Conservation (phyloP, 2,113 vertebrate genomes). For the Bambusicola thoracicus region DNA sequence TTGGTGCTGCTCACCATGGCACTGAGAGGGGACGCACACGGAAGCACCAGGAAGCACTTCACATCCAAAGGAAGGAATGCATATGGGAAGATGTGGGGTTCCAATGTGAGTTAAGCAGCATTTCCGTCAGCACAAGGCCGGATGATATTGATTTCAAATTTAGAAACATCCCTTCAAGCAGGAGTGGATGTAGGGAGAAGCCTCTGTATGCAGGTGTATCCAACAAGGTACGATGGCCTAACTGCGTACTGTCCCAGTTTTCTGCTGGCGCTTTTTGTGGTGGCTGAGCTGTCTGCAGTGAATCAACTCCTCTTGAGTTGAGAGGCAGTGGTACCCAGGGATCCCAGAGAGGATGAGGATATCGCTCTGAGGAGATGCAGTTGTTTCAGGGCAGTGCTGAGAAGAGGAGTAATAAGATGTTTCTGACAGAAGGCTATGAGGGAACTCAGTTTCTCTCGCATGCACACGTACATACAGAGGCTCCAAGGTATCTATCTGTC, state of each 20-base stretch:
- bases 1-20: background rate
- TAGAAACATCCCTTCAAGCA: background rate
- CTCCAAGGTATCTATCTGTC: background rate
- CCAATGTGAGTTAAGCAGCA: background rate
- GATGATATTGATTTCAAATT: background rate
- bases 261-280: background rate
- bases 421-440: background rate
- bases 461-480: too few species aligned
- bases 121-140: background rate
- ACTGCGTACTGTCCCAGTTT: background rate
- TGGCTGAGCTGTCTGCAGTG: background rate
- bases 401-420: background rate
- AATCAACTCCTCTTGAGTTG: background rate
- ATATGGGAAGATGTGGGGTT: background rate
- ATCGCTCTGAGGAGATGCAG: background rate
- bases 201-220: background rate
- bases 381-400: background rate
- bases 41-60: background rate
- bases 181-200: background rate
- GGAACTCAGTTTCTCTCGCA: background rate
- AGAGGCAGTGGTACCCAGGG: background rate
- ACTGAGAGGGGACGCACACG: accelerated
- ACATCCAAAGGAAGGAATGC: background rate
- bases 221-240: background rate
- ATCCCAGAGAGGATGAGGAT: background rate